Conservation (phyloP, 2,797 vertebrate genomes). For the Enteromius afrohamiltoni region DNA sequence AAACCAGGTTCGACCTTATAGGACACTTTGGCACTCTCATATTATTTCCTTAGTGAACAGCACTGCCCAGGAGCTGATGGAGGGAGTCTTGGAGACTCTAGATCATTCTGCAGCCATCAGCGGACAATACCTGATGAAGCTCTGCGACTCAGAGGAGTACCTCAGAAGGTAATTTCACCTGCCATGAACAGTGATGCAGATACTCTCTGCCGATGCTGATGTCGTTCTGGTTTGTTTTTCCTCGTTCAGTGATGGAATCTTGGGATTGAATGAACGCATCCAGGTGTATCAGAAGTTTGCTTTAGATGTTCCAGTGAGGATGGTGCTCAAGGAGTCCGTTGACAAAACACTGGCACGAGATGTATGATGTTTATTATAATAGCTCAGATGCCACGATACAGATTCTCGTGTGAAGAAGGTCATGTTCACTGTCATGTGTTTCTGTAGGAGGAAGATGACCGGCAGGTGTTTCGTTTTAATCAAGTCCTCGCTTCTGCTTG, state of each 20-base stretch:
- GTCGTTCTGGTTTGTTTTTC: background rate
- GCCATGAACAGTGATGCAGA: background rate
- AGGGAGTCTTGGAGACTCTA: slow-evolving; percentile 64
- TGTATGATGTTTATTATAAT: slow-evolving; percentile 57
- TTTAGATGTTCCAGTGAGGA: slow-evolving; percentile 63
- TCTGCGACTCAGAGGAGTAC: slow-evolving; percentile 75
- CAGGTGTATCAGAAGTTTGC: slow-evolving; percentile 68
- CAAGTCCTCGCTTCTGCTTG: slow-evolving; percentile 57
- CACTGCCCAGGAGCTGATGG: slow-evolving; percentile 70
- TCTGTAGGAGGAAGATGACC: slow-evolving; percentile 68
- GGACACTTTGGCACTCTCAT: background rate
- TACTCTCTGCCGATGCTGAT: slow-evolving; percentile 1
- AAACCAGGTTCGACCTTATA: background rate
- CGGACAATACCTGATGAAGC: slow-evolving; percentile 67
- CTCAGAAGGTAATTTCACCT: slow-evolving; percentile 70
- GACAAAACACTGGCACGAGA: slow-evolving; percentile 61
- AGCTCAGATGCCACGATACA: background rate
- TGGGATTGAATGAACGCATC: slow-evolving; percentile 71
- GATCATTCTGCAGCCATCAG: slow-evolving; percentile 34
- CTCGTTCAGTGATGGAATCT: slow-evolving; percentile 66
- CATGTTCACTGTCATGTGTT: slow-evolving; percentile 8
- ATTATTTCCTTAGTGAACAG: slow-evolving; percentile 69
- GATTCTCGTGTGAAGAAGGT: slow-evolving; percentile 62
- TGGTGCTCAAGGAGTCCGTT: slow-evolving; percentile 61
- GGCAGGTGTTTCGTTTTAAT: slow-evolving; percentile 56